Evolutionary conservation across 2,888 invertebrate genomes (phyloP).

Genomic region (Epinotia brunnichana): DNA sequence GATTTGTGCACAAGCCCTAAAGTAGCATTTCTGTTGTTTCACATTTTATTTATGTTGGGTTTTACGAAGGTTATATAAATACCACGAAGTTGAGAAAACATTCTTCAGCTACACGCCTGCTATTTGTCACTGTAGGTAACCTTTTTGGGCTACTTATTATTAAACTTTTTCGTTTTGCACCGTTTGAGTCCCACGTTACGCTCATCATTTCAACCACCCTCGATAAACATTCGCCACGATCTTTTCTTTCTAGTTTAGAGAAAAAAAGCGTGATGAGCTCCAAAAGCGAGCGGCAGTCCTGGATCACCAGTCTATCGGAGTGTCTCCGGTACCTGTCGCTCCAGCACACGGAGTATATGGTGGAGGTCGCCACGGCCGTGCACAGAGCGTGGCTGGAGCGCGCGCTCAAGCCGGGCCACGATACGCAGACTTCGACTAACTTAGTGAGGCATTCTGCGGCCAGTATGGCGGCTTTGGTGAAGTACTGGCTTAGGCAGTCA

Average conservation of each 20-base stretch:
- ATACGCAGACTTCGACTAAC: conserved; percentile 49
- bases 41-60: no score
- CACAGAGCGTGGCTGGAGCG: conserved; percentile 64
- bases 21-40: no score
- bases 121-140: no score
- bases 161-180: neutral
- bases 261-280: conserved; percentile 84
- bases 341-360: conserved; percentile 53
- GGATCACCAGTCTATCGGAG: conserved; percentile 88
- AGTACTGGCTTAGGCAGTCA: conserved; percentile 68
- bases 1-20: no score
- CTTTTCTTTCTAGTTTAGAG: conserved; percentile 78
- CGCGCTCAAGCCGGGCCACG: conserved; percentile 48
- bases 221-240: neutral
- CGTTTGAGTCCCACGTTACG: neutral
- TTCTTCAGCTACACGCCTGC: no score
- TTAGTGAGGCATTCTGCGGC: conserved; percentile 59
- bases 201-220: neutral
- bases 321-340: conserved; percentile 83
- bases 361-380: conserved; percentile 56
- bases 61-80: no score
- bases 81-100: no score
- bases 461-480: conserved; percentile 60
- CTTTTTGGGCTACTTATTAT: no score
- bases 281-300: conserved; percentile 86